Base-by-base conservation (phyloP, 2,888 invertebrate genomes). In the Tenodera sinensis region DNA sequence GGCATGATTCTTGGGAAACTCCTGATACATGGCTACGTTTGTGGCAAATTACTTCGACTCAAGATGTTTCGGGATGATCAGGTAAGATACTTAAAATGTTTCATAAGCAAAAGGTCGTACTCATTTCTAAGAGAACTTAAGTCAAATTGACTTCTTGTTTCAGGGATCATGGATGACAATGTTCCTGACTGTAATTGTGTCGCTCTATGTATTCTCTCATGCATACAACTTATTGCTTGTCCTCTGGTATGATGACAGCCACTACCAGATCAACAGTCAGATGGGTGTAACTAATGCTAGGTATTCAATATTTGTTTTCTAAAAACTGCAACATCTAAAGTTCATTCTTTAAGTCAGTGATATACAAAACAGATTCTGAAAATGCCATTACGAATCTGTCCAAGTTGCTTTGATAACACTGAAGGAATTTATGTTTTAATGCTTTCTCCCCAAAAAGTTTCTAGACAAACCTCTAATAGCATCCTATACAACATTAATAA, bases 141-240 rank as follows among this genome's bases (percentile, higher is more conserved):
- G 54, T 71, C 42, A 42, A 42, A 42, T 42, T 20, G 0, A 71
- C 20, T 84, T 27, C 27, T 47, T 71, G 81, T 90, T 89, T 28
- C 92, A 93, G 91, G 94, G 94, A 12, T 94, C 94, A 2, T 94
- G 94, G 94, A 94, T 94, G 93, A 93, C 93, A 6, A 94, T 94
- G 94, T 94, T 94, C 91, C 92, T 94, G 87, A 93, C 93, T 14
- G 92, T 93, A 30, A 92, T 94, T 28, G 91, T 94, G 81, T 93
- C 92, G n/a, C 91, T 94, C 85, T 94, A 93, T 91, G 92, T 94
- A 89, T 93, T 94, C 91, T 94, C 94, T 14, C 93, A 93, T 91
- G 91, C 94, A 89, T 94, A 94, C 92, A 94, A 94, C 91, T 91
- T 92, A 71, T 92, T 94, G 90, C 92, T 94, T 82, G 89, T 93